Evolutionary conservation across 2,888 invertebrate genomes (phyloP), one percentile per base, ranked within the genome.

Genomic region (Polyommatus iphigenia): DNA sequence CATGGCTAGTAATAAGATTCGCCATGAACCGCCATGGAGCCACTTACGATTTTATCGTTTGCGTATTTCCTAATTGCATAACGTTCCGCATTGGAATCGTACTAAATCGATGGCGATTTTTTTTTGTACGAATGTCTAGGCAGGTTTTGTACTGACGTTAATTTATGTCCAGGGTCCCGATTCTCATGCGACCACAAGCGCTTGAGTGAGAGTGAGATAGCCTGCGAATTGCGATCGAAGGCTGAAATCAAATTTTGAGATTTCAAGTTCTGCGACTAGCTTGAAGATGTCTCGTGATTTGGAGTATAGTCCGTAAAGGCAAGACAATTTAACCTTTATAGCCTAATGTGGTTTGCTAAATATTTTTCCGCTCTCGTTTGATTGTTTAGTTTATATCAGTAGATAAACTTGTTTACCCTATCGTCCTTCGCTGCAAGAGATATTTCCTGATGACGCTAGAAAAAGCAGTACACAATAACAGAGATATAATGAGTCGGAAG

Each of bases 361-460:
- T 10, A 62, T 62, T 29, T 62, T 67, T 13, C 15, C 67, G 67
- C 67, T 67, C 67, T 67, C 24, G 29, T 29, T 67, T 67, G n/a
- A 46, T 46, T 73, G 13, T 73, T 73, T 13, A 41, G 72, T 73
- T 73, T 73, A 41, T 46, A 73, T 73, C 46, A 75, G 24, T 29
- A 50, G 54, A 75, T 75, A 75, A 75, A 75, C 50, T 54, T 15
- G 75, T 54, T 75, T 75, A 75, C 75, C 75, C 75, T 29, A 75
- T 24, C 46, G 75, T 75, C 75, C 75, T 75, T 75, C 75, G 13
- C 50, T 24, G 75, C 46, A 46, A 75, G 54, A 75, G 15, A 24
- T 24, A 75, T 75, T 75, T 75, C 75, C 75, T 54, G 54, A 29
- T 75, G 46, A 73, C 41, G 75, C 13, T 73, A 75, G 75, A 50